Percentiles rank a stretch among this genome's conserved stretches.
These are phyloP conservation scores for Tenthredo scrophulariae DNA, from an alignment of 2,888 invertebrate species.

Conservation along the genomic window DNA sequence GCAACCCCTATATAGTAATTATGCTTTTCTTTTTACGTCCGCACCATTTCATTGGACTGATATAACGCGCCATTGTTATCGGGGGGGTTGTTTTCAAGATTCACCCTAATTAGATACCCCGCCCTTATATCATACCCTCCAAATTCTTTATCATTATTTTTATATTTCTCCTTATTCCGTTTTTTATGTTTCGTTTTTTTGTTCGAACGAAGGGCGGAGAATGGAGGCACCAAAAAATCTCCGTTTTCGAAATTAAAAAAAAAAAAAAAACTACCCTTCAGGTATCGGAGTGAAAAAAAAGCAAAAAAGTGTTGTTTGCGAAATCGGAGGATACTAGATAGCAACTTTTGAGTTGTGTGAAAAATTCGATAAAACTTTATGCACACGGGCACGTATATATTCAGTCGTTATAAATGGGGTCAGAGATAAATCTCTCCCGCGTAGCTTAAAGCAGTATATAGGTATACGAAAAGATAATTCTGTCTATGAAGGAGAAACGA, in stretches of 20 bases:
- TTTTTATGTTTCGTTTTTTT: neutral
- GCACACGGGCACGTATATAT: neutral
- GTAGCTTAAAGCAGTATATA: neutral
- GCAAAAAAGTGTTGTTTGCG: neutral
- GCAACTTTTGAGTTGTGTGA: neutral
- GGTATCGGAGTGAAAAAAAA: neutral
- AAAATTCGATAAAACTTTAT: conserved; percentile 4
- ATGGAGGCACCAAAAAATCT: neutral
- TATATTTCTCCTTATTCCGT: no score
- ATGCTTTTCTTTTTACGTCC: conserved; percentile 76
- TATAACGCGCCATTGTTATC: conserved; percentile 72
- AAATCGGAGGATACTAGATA: neutral
- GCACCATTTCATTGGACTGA: conserved; percentile 75
- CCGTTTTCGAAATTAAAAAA: neutral
- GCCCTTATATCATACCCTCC: conserved; percentile 10
- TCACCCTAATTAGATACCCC: conserved; percentile 66
- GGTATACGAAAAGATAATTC: neutral
- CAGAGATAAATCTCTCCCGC: conserved; percentile 38
- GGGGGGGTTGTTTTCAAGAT: conserved; percentile 64
- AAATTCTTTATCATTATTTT: neutral
- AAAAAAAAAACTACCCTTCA: neutral
- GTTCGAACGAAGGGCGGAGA: neutral
- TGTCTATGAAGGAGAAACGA: neutral
- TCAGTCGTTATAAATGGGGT: neutral
- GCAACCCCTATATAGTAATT: conserved; percentile 77